Conservation (phyloP, 2,888 invertebrate genomes). For the Orchesella flavescens region DNA sequence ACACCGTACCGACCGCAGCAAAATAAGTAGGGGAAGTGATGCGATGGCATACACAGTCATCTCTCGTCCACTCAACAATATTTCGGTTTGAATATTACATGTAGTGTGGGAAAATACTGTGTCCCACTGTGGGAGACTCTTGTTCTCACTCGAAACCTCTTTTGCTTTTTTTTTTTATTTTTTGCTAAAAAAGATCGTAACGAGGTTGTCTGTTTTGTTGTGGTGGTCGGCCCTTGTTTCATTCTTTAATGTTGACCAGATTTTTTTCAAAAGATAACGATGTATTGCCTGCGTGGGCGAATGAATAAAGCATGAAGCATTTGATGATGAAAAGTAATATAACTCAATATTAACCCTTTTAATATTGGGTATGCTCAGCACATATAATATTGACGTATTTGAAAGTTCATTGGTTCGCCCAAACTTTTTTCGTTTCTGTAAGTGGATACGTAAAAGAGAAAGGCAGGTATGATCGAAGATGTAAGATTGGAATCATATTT, state of each 20-base stretch:
- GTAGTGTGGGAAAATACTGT: constrained; percentile 56
- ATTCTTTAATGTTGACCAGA: constrained; percentile 34
- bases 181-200: constrained; percentile 10
- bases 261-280: constrained; percentile 22
- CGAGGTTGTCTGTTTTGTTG: not conserved
- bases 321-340: no score
- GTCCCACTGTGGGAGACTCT: constrained; percentile 59
- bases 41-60: not conserved
- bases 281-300: not conserved
- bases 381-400: no score
- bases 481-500: no score
- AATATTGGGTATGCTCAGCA: no score
- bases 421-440: no score
- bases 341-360: no score
- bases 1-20: not conserved
- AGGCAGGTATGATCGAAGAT: no score
- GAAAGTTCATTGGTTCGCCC: no score
- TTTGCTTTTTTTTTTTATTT: constrained; percentile 22
- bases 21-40: no score
- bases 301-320: not conserved
- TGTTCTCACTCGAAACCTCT: constrained; percentile 50
- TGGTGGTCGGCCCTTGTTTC: not conserved
- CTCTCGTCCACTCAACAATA: constrained; percentile 5
- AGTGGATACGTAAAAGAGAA: no score
- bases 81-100: constrained; percentile 54